Base-by-base conservation (phyloP, 2,888 invertebrate species). In the Lamellibrachia columna region DNA sequence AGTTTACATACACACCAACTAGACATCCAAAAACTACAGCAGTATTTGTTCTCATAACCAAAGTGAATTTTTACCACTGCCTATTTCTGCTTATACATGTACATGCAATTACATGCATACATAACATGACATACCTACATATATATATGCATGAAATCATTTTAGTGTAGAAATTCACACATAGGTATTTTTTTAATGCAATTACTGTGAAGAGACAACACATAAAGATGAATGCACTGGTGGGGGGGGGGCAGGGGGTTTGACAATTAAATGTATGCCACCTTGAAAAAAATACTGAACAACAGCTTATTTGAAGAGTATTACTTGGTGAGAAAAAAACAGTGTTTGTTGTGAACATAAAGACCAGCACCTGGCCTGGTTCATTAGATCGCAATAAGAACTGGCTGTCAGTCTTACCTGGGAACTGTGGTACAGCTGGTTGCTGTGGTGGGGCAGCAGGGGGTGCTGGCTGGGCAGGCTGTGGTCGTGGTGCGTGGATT, bases 401-500 rank as follows among this genome's bases (percentile, higher is more conserved):
- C 55, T 55, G 9, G 9, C 55, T 55, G 22, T 6, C 15, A 75
- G 22, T n/a, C 75, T n/a, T 75, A 75, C 75, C 75, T 75, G n/a
- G 75, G 22, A 75, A 75, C 52, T 94, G 95, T 91, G 94, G 94
- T 91, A 96, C 96, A 7, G 60, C 55, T 2, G 92, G 53, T 53
- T 90, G 90, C n/a, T 52, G 53, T n/a, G 58, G 92, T 91, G 95
- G 94, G 91, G 95, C 95, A 96, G 94, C 92, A 94, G 94, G 52
- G 93, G 93, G 53, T 94, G 94, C 94, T 95, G 53, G 52, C 53
- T 90, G 93, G 52, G 92, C 75, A 8, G 93, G 40, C 28, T 52
- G 92, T 11, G 91, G 91, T 6, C 93, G 95, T 93, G 92, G 90
- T 2, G 8, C 7, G 91, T 52, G 90, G 60, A 98, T 96, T 92